Base-by-base conservation (phyloP, 2,113 vertebrate species). In the Hepsetus odoe region DNA sequence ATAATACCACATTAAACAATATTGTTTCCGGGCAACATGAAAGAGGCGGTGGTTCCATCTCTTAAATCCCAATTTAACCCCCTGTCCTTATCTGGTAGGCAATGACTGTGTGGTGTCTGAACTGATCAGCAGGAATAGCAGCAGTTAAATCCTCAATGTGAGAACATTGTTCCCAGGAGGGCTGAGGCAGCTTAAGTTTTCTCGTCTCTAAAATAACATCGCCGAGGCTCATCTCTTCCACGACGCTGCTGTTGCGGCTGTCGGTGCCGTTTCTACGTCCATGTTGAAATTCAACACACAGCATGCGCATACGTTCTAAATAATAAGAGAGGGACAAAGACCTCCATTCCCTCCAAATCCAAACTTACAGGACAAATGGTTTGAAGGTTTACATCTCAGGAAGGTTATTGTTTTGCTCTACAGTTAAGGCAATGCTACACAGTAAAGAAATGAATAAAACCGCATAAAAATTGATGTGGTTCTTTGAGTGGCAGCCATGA, bases 271-370 rank as follows among this genome's bases (percentile, higher is more conserved):
- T 22, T 61, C 10, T 58, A 28, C 1, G 42, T 30, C 56, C 55
- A 40, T 5, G 72, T 72, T 66, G 24, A 42, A 44, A 44, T 81
- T 65, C 55, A 30, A 24, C 16, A 72, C 16, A 30, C 61, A 68
- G 16, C 10, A n/a, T n/a, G n/a, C n/a, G n/a, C n/a, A n/a, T n/a
- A n/a, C n/a, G n/a, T n/a, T n/a, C n/a, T n/a, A n/a, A n/a, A n/a
- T n/a, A n/a, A n/a, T n/a, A n/a, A n/a, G n/a, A n/a, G n/a, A n/a
- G n/a, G n/a, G n/a, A n/a, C n/a, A n/a, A n/a, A n/a, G 18, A n/a
- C 30, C 33, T 5, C 59, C 55, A 38, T n/a, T n/a, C n/a, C n/a
- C n/a, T n/a, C n/a, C 22, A 7, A 28, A 46, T 69, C 32, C 40
- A 38, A 46, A 67, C 16, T 49, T 16, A 14, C 5, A 13, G 13